Percentiles rank a stretch among this genome's conserved stretches.
phyloP scores from a whole-genome alignment of 1,140 invertebrate genomes.

The Bombus waltoni region DNA sequence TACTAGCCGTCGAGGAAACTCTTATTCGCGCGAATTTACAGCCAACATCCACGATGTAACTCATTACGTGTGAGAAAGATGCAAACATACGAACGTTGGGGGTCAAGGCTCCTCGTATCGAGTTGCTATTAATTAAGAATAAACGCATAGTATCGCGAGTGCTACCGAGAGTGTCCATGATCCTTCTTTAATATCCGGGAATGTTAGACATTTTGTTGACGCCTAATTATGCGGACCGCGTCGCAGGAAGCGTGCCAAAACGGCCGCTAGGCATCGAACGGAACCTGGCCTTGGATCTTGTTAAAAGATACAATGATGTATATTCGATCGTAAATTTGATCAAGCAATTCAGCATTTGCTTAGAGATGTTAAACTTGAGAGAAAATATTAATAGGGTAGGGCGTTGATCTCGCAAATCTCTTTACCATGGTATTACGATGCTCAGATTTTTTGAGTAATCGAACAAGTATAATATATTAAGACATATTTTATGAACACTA shows the following conservation, averaged over 20 bases:
- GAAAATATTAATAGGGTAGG: background rate
- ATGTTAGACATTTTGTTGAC: slow-evolving; percentile 56
- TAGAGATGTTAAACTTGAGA: background rate
- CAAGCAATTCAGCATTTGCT: too few species aligned
- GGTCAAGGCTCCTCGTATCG: slow-evolving; percentile 47
- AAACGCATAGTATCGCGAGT: background rate
- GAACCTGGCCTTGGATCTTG: slow-evolving; percentile 49
- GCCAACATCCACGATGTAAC: slow-evolving; percentile 1
- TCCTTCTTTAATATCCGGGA: slow-evolving; percentile 51
- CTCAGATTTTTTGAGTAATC: too few species aligned
- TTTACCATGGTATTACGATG: too few species aligned
- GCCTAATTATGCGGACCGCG: slow-evolving; percentile 52
- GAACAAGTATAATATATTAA: too few species aligned
- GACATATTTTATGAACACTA: too few species aligned
- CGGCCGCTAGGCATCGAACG: slow-evolving; percentile 40
- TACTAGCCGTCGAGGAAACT: slow-evolving; percentile 44
- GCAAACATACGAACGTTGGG: background rate
- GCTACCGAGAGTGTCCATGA: background rate
- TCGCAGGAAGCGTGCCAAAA: slow-evolving; percentile 62
- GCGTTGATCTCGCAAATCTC: too few species aligned
- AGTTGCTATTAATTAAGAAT: slow-evolving; percentile 42
- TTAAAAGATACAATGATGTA: slow-evolving; percentile 48
- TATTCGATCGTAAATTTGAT: slow-evolving; percentile 6
- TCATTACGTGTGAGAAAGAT: slow-evolving; percentile 2
- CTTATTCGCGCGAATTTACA: slow-evolving; percentile 59